Evolutionary conservation across 2,113 vertebrate genomes (phyloP).

Genomic region (Talpa occidentalis): DNA sequence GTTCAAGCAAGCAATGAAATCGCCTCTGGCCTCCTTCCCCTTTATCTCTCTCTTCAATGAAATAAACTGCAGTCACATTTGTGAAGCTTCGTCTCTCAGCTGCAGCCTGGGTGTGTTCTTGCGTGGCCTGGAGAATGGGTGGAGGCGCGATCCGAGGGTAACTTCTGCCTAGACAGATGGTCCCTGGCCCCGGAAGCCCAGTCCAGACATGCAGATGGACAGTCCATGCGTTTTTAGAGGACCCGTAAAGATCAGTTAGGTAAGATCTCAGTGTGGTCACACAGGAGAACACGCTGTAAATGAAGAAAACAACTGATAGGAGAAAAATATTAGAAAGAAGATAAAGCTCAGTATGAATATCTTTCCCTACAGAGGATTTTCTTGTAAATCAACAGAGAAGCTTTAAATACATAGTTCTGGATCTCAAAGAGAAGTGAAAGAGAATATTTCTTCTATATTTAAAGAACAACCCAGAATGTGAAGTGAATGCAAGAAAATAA

Average conservation of each 20-base stretch:
- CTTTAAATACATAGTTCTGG: not conserved
- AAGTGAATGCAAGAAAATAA: slow-evolving; percentile 12
- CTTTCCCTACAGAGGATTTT: not conserved
- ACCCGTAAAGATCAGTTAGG: not conserved
- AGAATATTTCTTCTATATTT: not conserved
- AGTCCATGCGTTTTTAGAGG: not conserved
- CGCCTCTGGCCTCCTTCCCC: slow-evolving; percentile 27
- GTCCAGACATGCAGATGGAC: not conserved
- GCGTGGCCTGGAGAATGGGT: not conserved
- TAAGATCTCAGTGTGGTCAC: not conserved
- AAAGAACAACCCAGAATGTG: not conserved
- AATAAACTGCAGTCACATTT: not conserved
- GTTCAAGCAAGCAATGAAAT: slow-evolving; percentile 64
- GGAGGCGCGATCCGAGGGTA: not conserved
- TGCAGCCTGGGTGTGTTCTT: not conserved
- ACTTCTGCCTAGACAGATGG: not conserved
- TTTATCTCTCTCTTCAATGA: slow-evolving; percentile 44
- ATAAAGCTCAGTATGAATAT: not conserved
- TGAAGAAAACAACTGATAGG: not conserved
- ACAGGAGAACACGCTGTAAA: not conserved
- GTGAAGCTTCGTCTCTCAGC: not conserved
- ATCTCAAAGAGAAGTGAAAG: not conserved
- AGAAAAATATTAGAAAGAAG: not conserved
- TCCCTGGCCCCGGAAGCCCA: not conserved
- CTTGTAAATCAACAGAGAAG: not conserved